Conservation (phyloP, 2,888 invertebrate genomes). For the Salpingus planirostris region DNA sequence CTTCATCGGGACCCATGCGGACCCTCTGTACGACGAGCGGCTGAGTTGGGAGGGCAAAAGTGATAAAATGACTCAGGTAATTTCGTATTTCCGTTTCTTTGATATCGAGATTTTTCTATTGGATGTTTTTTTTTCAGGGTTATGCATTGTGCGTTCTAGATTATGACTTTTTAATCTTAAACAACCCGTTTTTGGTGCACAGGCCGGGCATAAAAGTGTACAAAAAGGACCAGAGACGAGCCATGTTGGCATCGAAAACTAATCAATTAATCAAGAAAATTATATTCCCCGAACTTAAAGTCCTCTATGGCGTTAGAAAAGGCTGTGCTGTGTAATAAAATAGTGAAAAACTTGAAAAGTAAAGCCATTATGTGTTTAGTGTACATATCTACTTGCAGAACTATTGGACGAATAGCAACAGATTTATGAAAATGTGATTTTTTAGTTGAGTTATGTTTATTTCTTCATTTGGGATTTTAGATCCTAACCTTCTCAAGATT, state of each 20-base stretch:
- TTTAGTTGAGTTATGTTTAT: background rate
- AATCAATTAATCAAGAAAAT: conserved; percentile 67
- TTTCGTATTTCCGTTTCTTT: background rate
- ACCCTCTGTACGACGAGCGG: conserved; percentile 84
- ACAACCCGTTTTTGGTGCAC: conserved; percentile 89
- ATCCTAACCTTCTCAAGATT: too few relatives aligned
- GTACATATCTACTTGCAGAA: too few relatives aligned
- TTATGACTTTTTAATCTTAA: conserved; percentile 86
- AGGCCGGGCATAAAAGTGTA: conserved; percentile 84
- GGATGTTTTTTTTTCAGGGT: conserved; percentile 51
- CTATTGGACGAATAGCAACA: too few relatives aligned
- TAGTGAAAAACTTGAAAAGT: too few relatives aligned
- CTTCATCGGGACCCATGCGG: conserved; percentile 81
- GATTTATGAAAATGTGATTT: background rate
- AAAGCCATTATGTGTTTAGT: too few relatives aligned
- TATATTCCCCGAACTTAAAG: conserved; percentile 77
- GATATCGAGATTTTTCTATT: background rate
- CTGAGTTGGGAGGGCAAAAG: conserved; percentile 92
- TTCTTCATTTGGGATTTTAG: background rate
- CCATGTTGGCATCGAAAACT: conserved; percentile 66
- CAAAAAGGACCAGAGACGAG: conserved; percentile 69
- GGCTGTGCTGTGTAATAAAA: conserved; percentile 65
- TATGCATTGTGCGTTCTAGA: conserved; percentile 83
- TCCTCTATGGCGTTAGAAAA: conserved; percentile 69
- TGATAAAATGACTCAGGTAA: conserved; percentile 93